Evolutionary conservation across 2,888 invertebrate species (phyloP), one percentile per base, ranked within the genome.

Genomic region (Sthenelais limicola): DNA sequence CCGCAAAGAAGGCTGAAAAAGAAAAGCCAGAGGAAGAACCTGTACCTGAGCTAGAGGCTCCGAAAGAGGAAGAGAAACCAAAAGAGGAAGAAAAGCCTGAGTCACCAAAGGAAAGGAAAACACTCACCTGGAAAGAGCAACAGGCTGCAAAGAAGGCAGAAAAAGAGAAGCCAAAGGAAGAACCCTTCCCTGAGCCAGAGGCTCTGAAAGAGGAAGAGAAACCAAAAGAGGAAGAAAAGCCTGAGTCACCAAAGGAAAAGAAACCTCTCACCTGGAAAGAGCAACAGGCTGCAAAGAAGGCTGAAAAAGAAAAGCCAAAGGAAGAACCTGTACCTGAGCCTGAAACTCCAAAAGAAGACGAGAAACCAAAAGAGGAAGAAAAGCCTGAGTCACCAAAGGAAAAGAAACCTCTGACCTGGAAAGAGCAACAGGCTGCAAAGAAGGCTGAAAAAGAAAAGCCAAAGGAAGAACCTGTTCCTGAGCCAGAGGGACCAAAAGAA

Each of bases 91-190:
- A 66, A 66, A 3, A 18, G 4, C n/a, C 32, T 9, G 33, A 4
- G 5, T n/a, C 32, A 66, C 4, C 4, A 33, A 18, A 66, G 35
- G 33, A 66, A 35, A n/a, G n/a, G 21, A 21, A 66, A 38, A 26
- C 5, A 18, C 12, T 12, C 9, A 30, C 26, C 12, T 12, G 24
- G 12, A 28, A 28, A 12, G 30, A 58, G 21, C 9, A 35, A 38
- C n/a, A 48, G 48, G 28, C 68, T 24, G 32, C 21, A 49, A 68
- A 68, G 48, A 48, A 68, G 32, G 12, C 21, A 9, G 28, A 43
- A 24, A 49, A 48, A 1, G 26, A 30, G 12, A 9, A 26, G 5
- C 12, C 7, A n/a, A 21, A 66, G 33, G 7, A 9, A 32, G 5
- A 4, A 56, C 56, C 30, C 30, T n/a, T n/a, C 26, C 26, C 56